Evolutionary conservation across 2,888 invertebrate species (phyloP), one percentile per base, ranked within the genome.

Genomic region (Philaethria dido): DNA sequence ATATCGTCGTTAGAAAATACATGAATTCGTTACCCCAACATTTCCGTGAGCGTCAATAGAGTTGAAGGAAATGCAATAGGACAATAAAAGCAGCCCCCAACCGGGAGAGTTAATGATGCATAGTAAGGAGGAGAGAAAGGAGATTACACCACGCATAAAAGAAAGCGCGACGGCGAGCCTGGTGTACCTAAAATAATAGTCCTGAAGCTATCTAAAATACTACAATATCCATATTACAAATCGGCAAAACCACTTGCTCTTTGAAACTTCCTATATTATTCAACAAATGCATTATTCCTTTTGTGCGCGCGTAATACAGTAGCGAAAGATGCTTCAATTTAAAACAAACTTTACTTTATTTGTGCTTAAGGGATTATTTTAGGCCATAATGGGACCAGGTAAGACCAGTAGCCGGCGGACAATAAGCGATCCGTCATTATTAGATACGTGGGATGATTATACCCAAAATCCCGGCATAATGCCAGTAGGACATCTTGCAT

Each of bases 351-450:
- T 50, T 62, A 65, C 18, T 8, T 0, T 13, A 9, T 16, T 16
- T 0, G 0, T 2, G 8, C n/a, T n/a, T 66, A 69, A 60, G 39
- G 60, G 16, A n/a, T 44, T 64, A 59, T 47, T 82, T 83, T 80
- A 70, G 57, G 57, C 54, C 64, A 20, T 60, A 57, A 64, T 52
- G 57, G 66, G 69, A 62, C 69, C 77, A 78, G 80, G 83, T 83
- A 92, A 92, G 80, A 88, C 92, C 86, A 78, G 92, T 91, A 91
- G 92, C 89, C 74, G 73, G 79, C 83, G 86, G 85, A 89, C 91
- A 90, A 89, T 89, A 86, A 88, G 85, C 83, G 85, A 92, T 92
- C 89, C 85, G 85, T 90, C 89, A 89, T 87, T 83, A 83, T 86
- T 86, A 88, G 88, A 89, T 88, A 83, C 77, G 83, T 78, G 82